phyloP scores from a whole-genome alignment of 92 coral and sea anemone genomes.

The Hydrozoanthus gracilis region DNA sequence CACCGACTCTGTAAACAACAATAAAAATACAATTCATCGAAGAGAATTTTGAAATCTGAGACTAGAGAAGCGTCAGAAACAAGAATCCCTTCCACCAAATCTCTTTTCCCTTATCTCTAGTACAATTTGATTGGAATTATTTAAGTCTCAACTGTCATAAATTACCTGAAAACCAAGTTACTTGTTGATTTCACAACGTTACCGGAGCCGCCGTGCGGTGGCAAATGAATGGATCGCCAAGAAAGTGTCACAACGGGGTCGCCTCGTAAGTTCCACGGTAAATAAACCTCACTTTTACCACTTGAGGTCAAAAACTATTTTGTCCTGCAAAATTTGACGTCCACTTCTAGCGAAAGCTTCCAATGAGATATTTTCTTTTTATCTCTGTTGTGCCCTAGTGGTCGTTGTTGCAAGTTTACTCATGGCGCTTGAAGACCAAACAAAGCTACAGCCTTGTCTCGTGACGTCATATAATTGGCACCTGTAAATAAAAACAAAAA shows the following conservation, averaged over 20 bases:
- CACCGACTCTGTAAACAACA: conserved; percentile 88
- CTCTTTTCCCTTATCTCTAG: conserved; percentile 1
- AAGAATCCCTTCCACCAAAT: background rate
- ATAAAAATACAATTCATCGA: conserved; percentile 74
- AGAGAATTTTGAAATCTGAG: conserved; percentile 29
- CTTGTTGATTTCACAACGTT: conserved; percentile 41
- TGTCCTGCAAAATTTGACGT: conserved; percentile 9
- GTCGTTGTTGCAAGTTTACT: conserved; percentile 85
- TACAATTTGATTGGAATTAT: background rate
- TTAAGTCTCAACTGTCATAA: conserved; percentile 17
- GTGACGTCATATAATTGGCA: conserved; percentile 99
- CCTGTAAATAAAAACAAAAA: conserved; percentile 99
- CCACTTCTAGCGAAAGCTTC: conserved; percentile 21
- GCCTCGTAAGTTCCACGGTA: conserved; percentile 8
- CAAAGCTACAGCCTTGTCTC: conserved; percentile 90
- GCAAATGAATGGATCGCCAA: conserved; percentile 42
- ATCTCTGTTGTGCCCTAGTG: conserved; percentile 67
- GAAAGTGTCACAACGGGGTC: conserved; percentile 20
- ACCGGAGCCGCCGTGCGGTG: conserved; percentile 45
- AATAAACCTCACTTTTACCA: conserved; percentile 50
- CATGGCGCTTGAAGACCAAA: conserved; percentile 76
- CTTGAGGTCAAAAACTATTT: conserved; percentile 11
- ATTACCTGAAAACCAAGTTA: conserved; percentile 37
- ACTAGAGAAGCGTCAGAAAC: background rate
- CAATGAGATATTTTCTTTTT: conserved; percentile 58